Evolutionary conservation across 2,888 invertebrate genomes (phyloP).

Genomic region (Ennomos erosarius): DNA sequence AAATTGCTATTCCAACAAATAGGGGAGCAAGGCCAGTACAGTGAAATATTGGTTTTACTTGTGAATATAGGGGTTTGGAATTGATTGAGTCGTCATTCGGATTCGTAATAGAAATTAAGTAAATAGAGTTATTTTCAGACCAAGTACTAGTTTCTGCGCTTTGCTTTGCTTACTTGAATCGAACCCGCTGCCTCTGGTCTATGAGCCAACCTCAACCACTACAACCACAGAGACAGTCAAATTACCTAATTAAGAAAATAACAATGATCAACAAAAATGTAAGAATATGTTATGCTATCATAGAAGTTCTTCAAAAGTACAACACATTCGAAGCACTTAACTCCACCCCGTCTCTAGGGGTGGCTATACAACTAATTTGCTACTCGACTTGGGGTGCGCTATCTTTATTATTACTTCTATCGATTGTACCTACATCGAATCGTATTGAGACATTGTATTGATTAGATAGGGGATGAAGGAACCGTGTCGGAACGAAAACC

Average conservation of each 20-base stretch:
- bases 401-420: conserved; percentile 56
- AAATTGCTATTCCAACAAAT: conserved; percentile 25
- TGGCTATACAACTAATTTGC: conserved; percentile 39
- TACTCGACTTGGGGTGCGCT: conserved; percentile 38
- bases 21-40: conserved; percentile 34
- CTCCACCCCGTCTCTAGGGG: conserved; percentile 36
- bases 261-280: no score
- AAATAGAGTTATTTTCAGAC: no score
- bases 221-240: no score
- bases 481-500: neutral
- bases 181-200: no score
- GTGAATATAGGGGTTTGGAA: neutral
- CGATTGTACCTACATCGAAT: conserved; percentile 40
- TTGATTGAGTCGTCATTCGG: neutral
- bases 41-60: conserved; percentile 24
- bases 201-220: no score
- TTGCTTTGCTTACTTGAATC: no score
- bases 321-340: no score
- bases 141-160: no score
- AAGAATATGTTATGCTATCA: no score
- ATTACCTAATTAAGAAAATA: no score
- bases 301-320: no score
- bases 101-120: no score
- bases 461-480: conserved; percentile 46
- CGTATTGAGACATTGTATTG: conserved; percentile 43